A percentile compares a stretch with the other conserved stretches of the same genome.
These are phyloP conservation scores for Amphiura filiformis DNA, from an alignment of 35 echinoderm and acorn worm genomes.

Conservation along the genomic window DNA sequence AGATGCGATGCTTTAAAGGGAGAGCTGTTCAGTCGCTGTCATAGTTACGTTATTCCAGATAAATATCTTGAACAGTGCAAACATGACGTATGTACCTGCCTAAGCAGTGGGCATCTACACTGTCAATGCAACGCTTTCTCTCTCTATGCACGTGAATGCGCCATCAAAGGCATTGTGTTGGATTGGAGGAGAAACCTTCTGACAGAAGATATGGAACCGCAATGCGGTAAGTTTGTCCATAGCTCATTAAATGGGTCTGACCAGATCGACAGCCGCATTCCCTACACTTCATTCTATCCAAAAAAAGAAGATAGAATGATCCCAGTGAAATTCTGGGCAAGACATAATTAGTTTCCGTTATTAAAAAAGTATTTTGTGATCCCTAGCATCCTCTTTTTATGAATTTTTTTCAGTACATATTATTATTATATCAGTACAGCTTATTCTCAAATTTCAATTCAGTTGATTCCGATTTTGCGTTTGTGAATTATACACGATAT, in stretches of 20 bases:
- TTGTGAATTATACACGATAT: too few species aligned
- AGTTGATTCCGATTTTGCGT: too few species aligned
- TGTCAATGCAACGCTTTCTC: constrained; percentile 46
- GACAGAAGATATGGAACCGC: background rate
- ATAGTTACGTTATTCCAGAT: background rate
- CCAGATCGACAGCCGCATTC: too few species aligned
- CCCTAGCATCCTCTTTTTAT: too few species aligned
- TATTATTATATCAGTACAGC: background rate
- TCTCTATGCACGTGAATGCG: constrained; percentile 43
- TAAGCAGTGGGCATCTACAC: background rate
- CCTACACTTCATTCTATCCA: too few species aligned
- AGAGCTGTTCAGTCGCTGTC: background rate
- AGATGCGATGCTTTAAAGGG: background rate
- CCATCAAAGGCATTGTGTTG: background rate
- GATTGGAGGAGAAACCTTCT: constrained; percentile 8
- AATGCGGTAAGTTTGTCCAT: background rate
- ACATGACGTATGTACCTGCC: constrained; percentile 36
- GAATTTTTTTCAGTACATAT: too few species aligned
- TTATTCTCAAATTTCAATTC: background rate
- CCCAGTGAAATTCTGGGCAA: background rate
- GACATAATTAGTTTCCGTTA: background rate
- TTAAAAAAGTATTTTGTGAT: too few species aligned
- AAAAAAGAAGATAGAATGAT: background rate
- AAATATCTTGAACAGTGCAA: constrained; percentile 30
- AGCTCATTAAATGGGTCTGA: too few species aligned